Percentiles rank a stretch among this genome's conserved stretches.
Conservation (phyloP, 2,113 vertebrate genomes). For the Dipodomys spectabilis region DNA sequence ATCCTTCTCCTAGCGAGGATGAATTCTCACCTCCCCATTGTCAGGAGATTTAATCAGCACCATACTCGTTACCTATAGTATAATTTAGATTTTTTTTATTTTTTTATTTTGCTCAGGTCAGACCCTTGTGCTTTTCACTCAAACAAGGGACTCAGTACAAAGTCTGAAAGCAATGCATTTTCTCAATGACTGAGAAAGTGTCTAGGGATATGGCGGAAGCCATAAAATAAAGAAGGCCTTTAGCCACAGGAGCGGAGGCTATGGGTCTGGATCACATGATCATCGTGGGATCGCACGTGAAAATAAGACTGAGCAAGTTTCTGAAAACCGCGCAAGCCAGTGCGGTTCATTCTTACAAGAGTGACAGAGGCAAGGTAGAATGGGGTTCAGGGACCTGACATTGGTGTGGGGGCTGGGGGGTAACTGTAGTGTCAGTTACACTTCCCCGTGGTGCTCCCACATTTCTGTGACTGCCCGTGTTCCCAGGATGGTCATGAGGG, state of each 20-base stretch:
- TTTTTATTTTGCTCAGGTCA: not conserved
- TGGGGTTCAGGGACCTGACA: not conserved
- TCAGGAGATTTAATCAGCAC: constrained; percentile 4
- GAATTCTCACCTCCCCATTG: not conserved
- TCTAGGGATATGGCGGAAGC: not conserved
- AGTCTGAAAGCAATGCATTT: not conserved
- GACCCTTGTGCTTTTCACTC: not conserved
- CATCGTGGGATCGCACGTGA: not conserved
- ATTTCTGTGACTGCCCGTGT: not conserved
- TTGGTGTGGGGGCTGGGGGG: not conserved
- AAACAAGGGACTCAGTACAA: not conserved
- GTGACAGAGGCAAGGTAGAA: not conserved
- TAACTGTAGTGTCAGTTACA: not conserved
- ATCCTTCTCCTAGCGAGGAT: not conserved
- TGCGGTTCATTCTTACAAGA: not conserved
- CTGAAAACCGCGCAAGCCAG: not conserved
- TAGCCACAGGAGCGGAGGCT: not conserved
- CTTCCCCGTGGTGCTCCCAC: not conserved
- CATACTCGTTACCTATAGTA: not conserved
- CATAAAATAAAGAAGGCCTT: rapidly evolving
- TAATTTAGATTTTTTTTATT: not conserved
- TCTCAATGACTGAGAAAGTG: not conserved
- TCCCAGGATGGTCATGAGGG: not conserved
- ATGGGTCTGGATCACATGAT: rapidly evolving
- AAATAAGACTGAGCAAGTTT: not conserved